These are phyloP conservation scores for Noctua pronuba DNA, from an alignment of 2,888 invertebrate species.

Conservation along the genomic window DNA sequence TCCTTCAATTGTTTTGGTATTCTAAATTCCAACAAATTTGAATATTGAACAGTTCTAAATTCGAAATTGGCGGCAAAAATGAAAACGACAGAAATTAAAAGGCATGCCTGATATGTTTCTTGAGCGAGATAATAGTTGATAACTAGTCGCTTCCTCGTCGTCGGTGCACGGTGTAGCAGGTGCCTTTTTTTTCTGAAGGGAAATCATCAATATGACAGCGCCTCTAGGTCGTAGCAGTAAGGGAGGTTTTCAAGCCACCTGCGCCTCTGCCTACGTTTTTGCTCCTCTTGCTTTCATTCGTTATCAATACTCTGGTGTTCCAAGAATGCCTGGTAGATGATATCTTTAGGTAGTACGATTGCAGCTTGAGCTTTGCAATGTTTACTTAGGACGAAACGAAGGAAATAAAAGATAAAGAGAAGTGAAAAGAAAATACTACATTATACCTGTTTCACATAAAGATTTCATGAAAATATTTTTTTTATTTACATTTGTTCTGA, in stretches of 20 bases:
- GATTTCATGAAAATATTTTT: neutral
- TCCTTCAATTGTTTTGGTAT: too few species aligned
- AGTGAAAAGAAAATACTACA: neutral
- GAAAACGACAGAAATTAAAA: too few species aligned
- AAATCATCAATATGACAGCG: too few species aligned
- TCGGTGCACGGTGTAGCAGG: neutral
- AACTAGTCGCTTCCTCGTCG: neutral
- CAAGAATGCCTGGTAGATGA: neutral
- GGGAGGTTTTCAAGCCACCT: neutral
- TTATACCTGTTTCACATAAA: neutral
- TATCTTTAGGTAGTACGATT: neutral
- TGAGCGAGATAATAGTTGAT: neutral
- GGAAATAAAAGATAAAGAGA: neutral
- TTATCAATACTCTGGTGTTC: neutral
- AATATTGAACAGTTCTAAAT: too few species aligned
- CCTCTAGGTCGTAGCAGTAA: neutral
- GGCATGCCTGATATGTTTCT: too few species aligned
- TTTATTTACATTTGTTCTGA: slow-evolving; percentile 1
- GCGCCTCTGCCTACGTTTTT: neutral
- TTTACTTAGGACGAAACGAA: neutral
- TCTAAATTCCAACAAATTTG: too few species aligned
- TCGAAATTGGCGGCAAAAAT: too few species aligned
- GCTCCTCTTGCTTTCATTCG: neutral
- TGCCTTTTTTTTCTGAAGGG: too few species aligned
- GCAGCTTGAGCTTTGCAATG: neutral